phyloP scores from a whole-genome alignment of 2,888 invertebrate genomes.

The Eucera pruinosa region DNA sequence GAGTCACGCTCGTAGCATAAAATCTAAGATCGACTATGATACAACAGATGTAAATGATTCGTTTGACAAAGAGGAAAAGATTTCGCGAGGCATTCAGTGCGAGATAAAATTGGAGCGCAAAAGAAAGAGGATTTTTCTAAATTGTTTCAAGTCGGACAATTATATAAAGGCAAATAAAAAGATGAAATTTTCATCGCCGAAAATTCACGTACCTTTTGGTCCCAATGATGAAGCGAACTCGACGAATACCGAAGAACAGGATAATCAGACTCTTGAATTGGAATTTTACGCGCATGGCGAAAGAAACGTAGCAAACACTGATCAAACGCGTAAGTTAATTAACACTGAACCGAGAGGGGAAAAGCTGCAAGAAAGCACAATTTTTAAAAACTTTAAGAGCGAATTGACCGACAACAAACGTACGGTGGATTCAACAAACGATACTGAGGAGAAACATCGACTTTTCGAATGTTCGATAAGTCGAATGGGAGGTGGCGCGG shows the following conservation, averaged over 20 bases:
- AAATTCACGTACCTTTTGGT: neutral
- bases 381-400: neutral
- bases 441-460: neutral
- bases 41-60: neutral
- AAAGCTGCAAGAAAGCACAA: neutral
- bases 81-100: constrained; percentile 71
- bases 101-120: constrained; percentile 30
- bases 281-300: neutral
- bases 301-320: neutral
- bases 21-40: too few relatives aligned
- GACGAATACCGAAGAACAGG: neutral
- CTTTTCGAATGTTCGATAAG: neutral
- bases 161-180: constrained; percentile 17
- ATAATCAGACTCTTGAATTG: neutral
- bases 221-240: neutral
- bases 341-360: neutral
- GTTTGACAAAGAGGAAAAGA: too few relatives aligned
- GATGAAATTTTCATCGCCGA: constrained; percentile 2
- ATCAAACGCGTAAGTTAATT: neutral
- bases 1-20: too few relatives aligned
- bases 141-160: constrained; percentile 48
- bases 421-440: neutral
- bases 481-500: constrained; percentile 36
- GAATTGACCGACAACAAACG: neutral
- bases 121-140: constrained; percentile 39